Percentiles rank a stretch among this genome's conserved stretches.
phyloP scores from a whole-genome alignment of 2,888 invertebrate genomes.

The Ditula angustiorana region DNA sequence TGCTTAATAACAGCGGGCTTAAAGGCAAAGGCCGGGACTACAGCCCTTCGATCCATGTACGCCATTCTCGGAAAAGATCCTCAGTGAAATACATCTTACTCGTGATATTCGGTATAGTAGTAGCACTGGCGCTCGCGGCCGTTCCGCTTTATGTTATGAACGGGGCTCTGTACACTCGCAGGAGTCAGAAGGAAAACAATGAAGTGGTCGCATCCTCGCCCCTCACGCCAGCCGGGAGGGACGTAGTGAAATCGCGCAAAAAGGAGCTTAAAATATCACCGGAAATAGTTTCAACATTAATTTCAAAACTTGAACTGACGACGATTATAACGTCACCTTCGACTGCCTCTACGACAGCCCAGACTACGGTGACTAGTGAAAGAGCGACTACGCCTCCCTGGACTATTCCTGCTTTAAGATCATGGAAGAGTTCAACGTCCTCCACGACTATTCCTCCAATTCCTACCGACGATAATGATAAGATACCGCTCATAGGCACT shows the following conservation, averaged over 20 bases:
- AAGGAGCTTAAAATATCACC: constrained; percentile 70
- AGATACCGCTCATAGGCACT: constrained; percentile 63
- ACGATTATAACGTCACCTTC: constrained; percentile 52
- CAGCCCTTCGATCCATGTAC: constrained; percentile 77
- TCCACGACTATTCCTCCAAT: constrained; percentile 66
- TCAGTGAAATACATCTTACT: constrained; percentile 72
- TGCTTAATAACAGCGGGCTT: constrained; percentile 85
- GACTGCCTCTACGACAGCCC: constrained; percentile 52
- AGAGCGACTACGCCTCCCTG: constrained; percentile 75
- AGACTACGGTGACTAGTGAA: constrained; percentile 56
- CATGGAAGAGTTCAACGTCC: constrained; percentile 70
- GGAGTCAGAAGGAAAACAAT: constrained; percentile 58
- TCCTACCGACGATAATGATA: constrained; percentile 64
- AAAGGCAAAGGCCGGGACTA: constrained; percentile 83
- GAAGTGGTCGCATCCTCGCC: constrained; percentile 60
- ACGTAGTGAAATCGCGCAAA: constrained; percentile 70
- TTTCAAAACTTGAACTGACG: constrained; percentile 59
- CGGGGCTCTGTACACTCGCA: constrained; percentile 61
- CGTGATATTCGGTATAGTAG: constrained; percentile 67
- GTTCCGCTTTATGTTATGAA: constrained; percentile 73
- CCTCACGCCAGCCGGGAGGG: constrained; percentile 61
- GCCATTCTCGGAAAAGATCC: constrained; percentile 68
- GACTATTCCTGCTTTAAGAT: constrained; percentile 82
- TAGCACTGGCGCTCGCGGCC: constrained; percentile 66
- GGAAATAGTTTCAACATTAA: constrained; percentile 60